Conservation (phyloP, 2,797 vertebrate species). For the Manis crassicaudata region DNA sequence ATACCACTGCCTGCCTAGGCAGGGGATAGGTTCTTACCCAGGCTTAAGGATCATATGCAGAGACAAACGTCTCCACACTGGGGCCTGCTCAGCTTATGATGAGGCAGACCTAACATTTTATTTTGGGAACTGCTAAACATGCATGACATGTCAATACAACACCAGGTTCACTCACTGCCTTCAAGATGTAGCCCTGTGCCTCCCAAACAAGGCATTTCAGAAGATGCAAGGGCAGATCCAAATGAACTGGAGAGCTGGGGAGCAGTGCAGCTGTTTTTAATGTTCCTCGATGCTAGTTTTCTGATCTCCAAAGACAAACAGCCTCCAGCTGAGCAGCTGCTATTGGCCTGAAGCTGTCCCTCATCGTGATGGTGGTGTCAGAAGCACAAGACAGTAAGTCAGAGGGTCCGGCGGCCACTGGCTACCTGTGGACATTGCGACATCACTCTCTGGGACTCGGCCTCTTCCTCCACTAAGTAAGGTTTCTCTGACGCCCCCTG, state of each 20-base stretch:
- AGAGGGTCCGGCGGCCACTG: neutral
- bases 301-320: neutral
- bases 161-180: neutral
- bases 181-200: constrained; percentile 50
- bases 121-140: constrained; percentile 56
- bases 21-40: constrained; percentile 59
- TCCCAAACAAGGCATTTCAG: constrained; percentile 39
- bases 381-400: neutral
- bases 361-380: rapidly evolving
- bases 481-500: neutral
- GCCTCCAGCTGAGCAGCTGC: neutral
- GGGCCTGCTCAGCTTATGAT: constrained; percentile 48
- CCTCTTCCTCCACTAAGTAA: neutral
- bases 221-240: constrained; percentile 58
- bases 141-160: neutral
- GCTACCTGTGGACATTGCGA: neutral
- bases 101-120: constrained; percentile 73
- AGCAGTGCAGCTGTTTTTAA: constrained; percentile 54
- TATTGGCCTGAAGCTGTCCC: neutral
- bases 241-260: constrained; percentile 44
- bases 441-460: neutral
- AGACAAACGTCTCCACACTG: constrained; percentile 67
- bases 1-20: constrained; percentile 13
- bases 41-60: constrained; percentile 29
- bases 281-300: neutral